Conservation (phyloP, 2,113 vertebrate genomes). For the Haplochromis burtoni region DNA sequence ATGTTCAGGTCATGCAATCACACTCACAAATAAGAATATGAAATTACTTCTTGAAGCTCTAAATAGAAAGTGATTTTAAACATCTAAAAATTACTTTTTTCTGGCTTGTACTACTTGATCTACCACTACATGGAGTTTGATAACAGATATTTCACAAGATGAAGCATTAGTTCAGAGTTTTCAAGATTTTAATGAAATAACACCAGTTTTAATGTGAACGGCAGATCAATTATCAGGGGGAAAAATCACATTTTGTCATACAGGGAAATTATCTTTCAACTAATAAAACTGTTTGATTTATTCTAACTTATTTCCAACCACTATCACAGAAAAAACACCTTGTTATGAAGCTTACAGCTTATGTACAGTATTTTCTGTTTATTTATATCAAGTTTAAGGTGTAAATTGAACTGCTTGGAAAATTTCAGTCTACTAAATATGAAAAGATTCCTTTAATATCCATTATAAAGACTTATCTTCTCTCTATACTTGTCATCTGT, state of each 20-base stretch:
- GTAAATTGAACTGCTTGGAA: not conserved
- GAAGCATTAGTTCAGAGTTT: not conserved
- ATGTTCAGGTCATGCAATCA: not conserved
- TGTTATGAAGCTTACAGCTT: not conserved
- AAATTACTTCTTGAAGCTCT: not conserved
- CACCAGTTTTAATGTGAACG: not conserved
- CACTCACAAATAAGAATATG: not conserved
- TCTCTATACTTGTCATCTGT: not conserved
- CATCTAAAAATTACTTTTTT: not conserved
- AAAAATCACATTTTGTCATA: not conserved
- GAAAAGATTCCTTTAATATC: not conserved
- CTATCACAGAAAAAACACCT: not conserved
- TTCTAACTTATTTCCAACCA: not conserved
- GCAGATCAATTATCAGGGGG: not conserved
- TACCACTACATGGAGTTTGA: not conserved
- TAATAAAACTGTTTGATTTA: not conserved
- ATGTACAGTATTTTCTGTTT: not conserved
- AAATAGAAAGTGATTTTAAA: not conserved
- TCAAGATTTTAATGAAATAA: not conserved
- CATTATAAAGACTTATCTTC: not conserved
- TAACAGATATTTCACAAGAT: not conserved
- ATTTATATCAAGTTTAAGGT: not conserved
- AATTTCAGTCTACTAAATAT: not conserved
- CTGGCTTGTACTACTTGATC: not conserved
- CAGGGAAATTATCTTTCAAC: not conserved